Evolutionary conservation across 2,888 invertebrate species (phyloP).

Genomic region (Calliopum simillimum): DNA sequence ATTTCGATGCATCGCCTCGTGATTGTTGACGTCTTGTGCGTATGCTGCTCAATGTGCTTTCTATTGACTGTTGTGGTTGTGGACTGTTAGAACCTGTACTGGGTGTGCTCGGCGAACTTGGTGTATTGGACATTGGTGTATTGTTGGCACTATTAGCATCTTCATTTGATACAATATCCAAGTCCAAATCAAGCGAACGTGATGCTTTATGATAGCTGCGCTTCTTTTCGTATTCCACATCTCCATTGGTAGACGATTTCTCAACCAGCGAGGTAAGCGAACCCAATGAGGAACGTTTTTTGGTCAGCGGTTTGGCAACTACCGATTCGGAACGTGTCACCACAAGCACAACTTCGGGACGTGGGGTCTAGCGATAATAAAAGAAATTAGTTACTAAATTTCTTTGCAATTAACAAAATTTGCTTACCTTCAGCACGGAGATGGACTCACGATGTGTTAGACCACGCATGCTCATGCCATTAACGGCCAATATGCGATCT

Average conservation of each 20-base stretch:
- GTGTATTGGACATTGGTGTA: conserved; percentile 28
- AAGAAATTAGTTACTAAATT: background rate
- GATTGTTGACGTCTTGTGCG: conserved; percentile 62
- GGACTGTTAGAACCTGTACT: conserved; percentile 57
- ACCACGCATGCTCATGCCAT: conserved; percentile 84
- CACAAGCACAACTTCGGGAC: conserved; percentile 82
- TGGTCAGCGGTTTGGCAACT: conserved; percentile 62
- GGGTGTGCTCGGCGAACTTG: conserved; percentile 36
- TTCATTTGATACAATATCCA: conserved; percentile 65
- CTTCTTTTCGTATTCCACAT: conserved; percentile 63
- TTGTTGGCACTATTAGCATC: conserved; percentile 42
- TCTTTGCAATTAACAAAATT: conserved; percentile 10
- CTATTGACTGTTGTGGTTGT: conserved; percentile 49
- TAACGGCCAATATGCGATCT: conserved; percentile 89
- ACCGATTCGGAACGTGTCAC: conserved; percentile 72
- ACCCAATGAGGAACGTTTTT: conserved; percentile 66
- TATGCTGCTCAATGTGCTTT: conserved; percentile 58
- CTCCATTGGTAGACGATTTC: conserved; percentile 56
- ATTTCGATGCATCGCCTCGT: conserved; percentile 62
- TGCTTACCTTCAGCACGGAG: conserved; percentile 82
- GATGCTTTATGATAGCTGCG: conserved; percentile 66
- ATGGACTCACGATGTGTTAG: conserved; percentile 90
- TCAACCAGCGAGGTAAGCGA: conserved; percentile 66
- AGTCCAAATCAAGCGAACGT: conserved; percentile 64
- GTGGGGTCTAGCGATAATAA: conserved; percentile 74